Conservation (phyloP, 2,797 vertebrate species). For the Lemur catta region DNA sequence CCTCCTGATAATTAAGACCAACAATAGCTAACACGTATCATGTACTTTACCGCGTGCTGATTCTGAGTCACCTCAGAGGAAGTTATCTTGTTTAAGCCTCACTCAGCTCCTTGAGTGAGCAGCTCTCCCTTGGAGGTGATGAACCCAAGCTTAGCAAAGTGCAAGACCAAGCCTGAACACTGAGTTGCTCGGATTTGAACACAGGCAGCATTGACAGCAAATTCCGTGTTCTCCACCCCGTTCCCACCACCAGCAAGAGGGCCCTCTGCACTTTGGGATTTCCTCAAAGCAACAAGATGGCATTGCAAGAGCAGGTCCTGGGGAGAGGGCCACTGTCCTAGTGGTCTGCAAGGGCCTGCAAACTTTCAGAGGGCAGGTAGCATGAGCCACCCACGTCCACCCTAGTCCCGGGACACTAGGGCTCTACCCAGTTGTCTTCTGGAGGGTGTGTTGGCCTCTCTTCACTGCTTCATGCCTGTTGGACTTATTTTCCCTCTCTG, state of each 20-base stretch:
- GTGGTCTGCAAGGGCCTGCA: background rate
- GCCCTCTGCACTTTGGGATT: background rate
- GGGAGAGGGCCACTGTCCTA: background rate
- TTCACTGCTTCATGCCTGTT: background rate
- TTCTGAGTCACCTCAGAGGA: background rate
- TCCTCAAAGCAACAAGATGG: background rate
- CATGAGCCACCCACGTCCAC: background rate
- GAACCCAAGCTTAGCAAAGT: background rate
- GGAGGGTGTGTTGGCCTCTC: background rate
- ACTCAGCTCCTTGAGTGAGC: background rate
- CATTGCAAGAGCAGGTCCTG: background rate
- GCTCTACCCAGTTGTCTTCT: background rate
- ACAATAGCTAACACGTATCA: background rate
- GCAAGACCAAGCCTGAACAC: background rate
- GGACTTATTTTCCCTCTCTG: background rate
- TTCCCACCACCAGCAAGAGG: background rate
- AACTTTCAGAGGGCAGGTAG: background rate
- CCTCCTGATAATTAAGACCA: background rate
- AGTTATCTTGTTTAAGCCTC: background rate
- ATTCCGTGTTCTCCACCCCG: background rate
- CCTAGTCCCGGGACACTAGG: background rate
- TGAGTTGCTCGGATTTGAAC: background rate
- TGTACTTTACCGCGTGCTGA: background rate
- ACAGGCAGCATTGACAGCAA: background rate
- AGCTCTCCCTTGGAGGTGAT: background rate